phyloP scores from a whole-genome alignment of 2,113 vertebrate species.

The Tautogolabrus adspersus region DNA sequence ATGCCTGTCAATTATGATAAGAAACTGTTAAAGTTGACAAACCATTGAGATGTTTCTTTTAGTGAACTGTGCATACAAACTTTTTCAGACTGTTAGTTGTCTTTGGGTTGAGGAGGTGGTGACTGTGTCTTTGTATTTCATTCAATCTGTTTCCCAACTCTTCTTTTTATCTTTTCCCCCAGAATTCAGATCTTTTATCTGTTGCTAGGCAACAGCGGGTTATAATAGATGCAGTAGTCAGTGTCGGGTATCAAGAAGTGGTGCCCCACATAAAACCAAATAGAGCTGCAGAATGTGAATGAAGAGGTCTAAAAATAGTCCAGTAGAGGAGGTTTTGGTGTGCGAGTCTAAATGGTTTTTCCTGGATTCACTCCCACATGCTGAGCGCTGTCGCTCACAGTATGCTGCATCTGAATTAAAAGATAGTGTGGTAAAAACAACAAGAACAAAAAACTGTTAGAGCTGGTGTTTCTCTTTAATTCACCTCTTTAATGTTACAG shows the following conservation, averaged over 20 bases:
- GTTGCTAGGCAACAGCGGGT: conserved; percentile 74
- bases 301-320: conserved; percentile 72
- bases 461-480: conserved; percentile 6
- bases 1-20: too few species aligned
- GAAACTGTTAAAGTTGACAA: not conserved
- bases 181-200: conserved; percentile 50
- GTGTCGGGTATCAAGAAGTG: conserved; percentile 57
- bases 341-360: conserved; percentile 71
- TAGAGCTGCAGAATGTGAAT: conserved; percentile 73
- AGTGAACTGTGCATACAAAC: conserved; percentile 13
- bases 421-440: not conserved
- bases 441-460: not conserved
- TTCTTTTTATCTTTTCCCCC: conserved; percentile 17
- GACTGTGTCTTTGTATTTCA: conserved; percentile 18
- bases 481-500: not conserved
- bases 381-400: not conserved
- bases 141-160: conserved; percentile 17
- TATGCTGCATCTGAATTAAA: conserved; percentile 32
- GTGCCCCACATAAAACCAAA: conserved; percentile 71
- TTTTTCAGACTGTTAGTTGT: conserved; percentile 1
- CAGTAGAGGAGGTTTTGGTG: conserved; percentile 53
- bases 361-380: conserved; percentile 47
- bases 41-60: not conserved
- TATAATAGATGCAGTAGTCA: conserved; percentile 55
- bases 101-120: conserved; percentile 6